Evolutionary conservation across 1,140 invertebrate genomes (phyloP).

Genomic region (Arctopsyche grandis): DNA sequence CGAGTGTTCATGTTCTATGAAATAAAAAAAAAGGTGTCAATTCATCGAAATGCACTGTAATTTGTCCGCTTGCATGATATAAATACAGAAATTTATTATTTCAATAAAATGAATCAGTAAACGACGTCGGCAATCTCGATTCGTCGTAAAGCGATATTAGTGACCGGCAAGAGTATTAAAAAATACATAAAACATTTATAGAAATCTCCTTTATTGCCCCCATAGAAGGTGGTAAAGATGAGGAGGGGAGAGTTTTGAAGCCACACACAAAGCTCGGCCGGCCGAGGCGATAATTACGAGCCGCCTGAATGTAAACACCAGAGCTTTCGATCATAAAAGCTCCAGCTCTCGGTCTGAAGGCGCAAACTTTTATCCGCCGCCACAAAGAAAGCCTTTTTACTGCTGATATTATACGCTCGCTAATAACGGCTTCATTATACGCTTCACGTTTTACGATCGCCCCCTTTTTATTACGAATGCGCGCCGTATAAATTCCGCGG

Average conservation of each 20-base stretch:
- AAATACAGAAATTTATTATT: too few relatives aligned
- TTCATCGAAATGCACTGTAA: too few relatives aligned
- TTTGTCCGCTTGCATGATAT: too few relatives aligned
- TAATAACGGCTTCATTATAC: constrained; percentile 31
- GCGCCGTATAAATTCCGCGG: background rate
- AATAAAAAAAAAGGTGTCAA: too few relatives aligned
- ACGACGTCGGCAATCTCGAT: too few relatives aligned
- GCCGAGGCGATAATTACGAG: constrained; percentile 30
- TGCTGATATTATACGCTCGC: constrained; percentile 21
- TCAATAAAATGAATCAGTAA: too few relatives aligned
- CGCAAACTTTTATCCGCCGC: constrained; percentile 1
- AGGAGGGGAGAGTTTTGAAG: background rate
- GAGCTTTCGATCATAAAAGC: constrained; percentile 37
- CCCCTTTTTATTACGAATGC: constrained; percentile 5
- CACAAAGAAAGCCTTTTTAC: constrained; percentile 26
- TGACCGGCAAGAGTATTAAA: background rate
- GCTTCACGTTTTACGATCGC: constrained; percentile 7
- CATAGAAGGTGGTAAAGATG: too few relatives aligned
- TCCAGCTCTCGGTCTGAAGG: background rate
- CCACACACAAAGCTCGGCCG: background rate
- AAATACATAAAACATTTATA: constrained; percentile 13
- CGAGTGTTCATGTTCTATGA: too few relatives aligned
- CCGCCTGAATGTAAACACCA: constrained; percentile 18
- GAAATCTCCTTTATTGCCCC: constrained; percentile 5
- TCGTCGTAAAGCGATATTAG: background rate